Base-by-base conservation (phyloP, 2,797 vertebrate species). In the Molothrus ater region DNA sequence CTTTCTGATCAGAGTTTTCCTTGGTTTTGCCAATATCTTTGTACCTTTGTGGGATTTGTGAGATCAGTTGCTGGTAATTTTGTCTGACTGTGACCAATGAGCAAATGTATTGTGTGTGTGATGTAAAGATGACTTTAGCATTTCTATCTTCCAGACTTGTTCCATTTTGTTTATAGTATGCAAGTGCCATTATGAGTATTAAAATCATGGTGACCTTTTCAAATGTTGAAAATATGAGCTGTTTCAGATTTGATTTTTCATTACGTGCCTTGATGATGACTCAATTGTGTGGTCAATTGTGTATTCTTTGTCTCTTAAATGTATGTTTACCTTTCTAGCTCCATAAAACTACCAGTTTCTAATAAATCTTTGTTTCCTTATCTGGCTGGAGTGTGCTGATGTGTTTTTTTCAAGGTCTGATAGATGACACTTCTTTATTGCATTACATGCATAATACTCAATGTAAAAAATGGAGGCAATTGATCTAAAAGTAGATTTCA, bases 291-390 rank as follows among this genome's bases (percentile, higher is more conserved):
- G 53, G 79, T 94, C 82, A 82, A 5, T 68, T 92, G 45, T 94
- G 31, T 92, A 72, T 84, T 82, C 65, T 93, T 91, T 68, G 61
- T 95, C 36, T 95, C 42, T 79, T 73, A 64, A 94, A 86, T 21
- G 17, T 69, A 82, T 68, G 71, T 93, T 92, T 95, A 94, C 76
- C 85, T 96, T 93, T 96, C 64, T 95, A 95, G 48, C 57, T 90
- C 45, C 92, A 16, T 76, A 54, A 74, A 96, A 76, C 34, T 90
- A 73, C 22, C 34, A 48, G 24, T 96, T 96, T 95, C 42, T 94
- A 97, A 97, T 97, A 97, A 97, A 97, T 54, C 14, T 86, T 90
- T 69, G n/a, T 96, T 97, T 96, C 75, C 42, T 95, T 96, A 84
- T 71, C 24, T 54, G 76, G 13, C 28, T 96, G 66, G 51, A 68